Conservation (phyloP, 2,888 invertebrate genomes). For the Epinotia bilunana region DNA sequence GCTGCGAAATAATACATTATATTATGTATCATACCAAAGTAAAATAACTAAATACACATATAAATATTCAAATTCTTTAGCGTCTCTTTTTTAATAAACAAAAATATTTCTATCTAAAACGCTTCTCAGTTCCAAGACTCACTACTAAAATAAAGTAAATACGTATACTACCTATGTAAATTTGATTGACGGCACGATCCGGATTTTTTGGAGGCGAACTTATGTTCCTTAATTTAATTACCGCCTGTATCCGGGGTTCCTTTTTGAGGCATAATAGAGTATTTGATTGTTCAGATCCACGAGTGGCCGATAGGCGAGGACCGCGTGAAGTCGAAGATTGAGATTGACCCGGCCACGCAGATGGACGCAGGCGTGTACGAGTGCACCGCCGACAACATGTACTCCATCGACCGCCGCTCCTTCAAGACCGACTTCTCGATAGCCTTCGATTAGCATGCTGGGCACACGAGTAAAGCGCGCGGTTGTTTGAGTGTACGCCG, state of each 20-base stretch:
- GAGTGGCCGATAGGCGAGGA: slow-evolving; percentile 94
- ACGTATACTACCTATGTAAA: too few species aligned
- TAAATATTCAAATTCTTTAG: too few species aligned
- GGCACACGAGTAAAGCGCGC: background rate
- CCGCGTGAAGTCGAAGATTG: slow-evolving; percentile 95
- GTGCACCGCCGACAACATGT: slow-evolving; percentile 97
- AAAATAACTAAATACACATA: too few species aligned
- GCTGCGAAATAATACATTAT: background rate
- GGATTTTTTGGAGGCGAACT: background rate
- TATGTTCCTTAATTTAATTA: background rate
- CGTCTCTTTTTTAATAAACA: too few species aligned
- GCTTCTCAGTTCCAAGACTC: too few species aligned
- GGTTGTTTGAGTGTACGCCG: background rate
- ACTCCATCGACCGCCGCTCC: slow-evolving; percentile 94
- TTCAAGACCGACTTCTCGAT: slow-evolving; percentile 97
- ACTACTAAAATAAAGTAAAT: too few species aligned
- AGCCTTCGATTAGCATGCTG: slow-evolving; percentile 88
- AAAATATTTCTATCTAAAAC: too few species aligned
- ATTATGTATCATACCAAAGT: too few species aligned
- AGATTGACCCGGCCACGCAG: slow-evolving; percentile 97
- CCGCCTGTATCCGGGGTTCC: too few species aligned
- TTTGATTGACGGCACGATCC: background rate
- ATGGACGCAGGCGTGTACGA: slow-evolving; percentile 98
- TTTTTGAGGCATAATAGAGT: too few species aligned
- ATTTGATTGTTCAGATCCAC: slow-evolving; percentile 87